Evolutionary conservation across 2,888 invertebrate species (phyloP).

Genomic region (Buathra laborator): DNA sequence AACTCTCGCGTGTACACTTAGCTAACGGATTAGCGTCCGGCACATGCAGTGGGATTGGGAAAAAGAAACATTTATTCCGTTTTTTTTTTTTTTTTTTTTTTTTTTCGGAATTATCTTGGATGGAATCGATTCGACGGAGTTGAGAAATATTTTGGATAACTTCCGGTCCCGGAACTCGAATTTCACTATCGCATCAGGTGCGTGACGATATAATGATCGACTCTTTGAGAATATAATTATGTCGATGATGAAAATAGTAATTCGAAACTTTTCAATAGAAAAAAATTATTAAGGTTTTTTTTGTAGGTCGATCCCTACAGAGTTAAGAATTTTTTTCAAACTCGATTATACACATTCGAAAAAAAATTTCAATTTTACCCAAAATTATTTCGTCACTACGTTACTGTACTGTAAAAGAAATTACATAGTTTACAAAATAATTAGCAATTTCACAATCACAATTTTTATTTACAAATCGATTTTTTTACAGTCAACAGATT

Average conservation of each 20-base stretch:
- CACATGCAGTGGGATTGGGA: background rate
- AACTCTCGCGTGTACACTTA: background rate
- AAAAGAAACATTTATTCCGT: background rate
- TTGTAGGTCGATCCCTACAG: background rate
- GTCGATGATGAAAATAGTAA: background rate
- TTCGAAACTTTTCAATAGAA: background rate
- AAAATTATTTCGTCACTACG: background rate
- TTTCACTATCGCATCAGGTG: background rate
- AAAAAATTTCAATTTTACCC: background rate
- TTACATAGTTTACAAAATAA: background rate
- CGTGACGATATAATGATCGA: background rate
- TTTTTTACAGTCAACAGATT: too few species aligned
- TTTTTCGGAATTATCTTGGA: background rate
- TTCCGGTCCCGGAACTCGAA: background rate
- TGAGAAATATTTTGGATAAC: background rate
- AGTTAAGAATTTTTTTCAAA: too few species aligned
- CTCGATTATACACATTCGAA: too few species aligned
- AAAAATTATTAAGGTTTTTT: background rate
- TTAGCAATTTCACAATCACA: too few species aligned
- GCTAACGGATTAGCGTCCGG: background rate
- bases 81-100: conserved; percentile 1
- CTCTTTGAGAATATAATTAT: background rate
- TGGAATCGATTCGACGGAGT: background rate
- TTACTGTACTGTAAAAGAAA: background rate
- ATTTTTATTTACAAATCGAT: background rate